Conservation (phyloP, 2,888 invertebrate species). For the Harpagoxenus sublaevis region DNA sequence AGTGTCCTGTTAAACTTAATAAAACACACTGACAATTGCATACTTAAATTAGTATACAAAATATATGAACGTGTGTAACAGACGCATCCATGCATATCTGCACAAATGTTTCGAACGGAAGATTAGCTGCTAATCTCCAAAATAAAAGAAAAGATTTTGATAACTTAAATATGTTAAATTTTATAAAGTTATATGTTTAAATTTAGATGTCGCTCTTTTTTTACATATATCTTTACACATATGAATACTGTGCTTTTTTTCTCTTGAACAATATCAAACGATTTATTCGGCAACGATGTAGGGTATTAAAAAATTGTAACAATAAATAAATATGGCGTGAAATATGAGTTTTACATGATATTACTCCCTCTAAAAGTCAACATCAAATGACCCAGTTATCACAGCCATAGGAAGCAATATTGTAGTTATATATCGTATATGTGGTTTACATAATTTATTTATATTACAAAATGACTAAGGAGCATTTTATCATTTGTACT, state of each 20-base stretch:
- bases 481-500: slow-evolving; percentile 75
- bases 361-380: slow-evolving; percentile 85
- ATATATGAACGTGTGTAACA: not conserved
- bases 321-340: slow-evolving; percentile 83
- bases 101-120: not conserved
- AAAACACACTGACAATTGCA: not conserved
- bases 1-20: not conserved
- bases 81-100: not conserved
- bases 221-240: slow-evolving; percentile 50
- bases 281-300: slow-evolving; percentile 61
- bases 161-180: not conserved
- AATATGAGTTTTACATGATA: slow-evolving; percentile 84
- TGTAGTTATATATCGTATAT: slow-evolving; percentile 74
- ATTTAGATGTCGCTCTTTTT: slow-evolving; percentile 15
- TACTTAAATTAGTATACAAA: slow-evolving; percentile 11
- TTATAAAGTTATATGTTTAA: slow-evolving; percentile 26
- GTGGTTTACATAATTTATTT: slow-evolving; percentile 64
- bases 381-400: slow-evolving; percentile 84
- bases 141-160: not conserved
- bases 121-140: not conserved
- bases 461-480: slow-evolving; percentile 74
- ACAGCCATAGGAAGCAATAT: slow-evolving; percentile 86
- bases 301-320: slow-evolving; percentile 65
- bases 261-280: slow-evolving; percentile 54
- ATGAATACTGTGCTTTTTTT: slow-evolving; percentile 34